These are phyloP conservation scores for Bombyx mori DNA, from an alignment of 1,140 invertebrate genomes.

Conservation along the genomic window ASM3026992v2 NC_085124.1:15833501-15834000, in stretches of 20 bases:
- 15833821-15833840: conserved; percentile 17
- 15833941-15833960: conserved; percentile 2
- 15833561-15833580: not conserved
- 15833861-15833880: not conserved
- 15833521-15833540: not conserved
- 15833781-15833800: too few relatives aligned
- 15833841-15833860: conserved; percentile 6
- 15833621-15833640: conserved; percentile 17
- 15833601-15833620: conserved; percentile 8
- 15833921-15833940: not conserved
- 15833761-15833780: too few relatives aligned
- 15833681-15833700: conserved; percentile 16
- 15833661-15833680: conserved; percentile 14
- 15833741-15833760: not conserved
- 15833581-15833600: not conserved
- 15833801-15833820: conserved; percentile 10
- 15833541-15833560: not conserved
- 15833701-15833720: conserved; percentile 9
- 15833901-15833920: not conserved
- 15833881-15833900: not conserved
- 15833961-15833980: not conserved
- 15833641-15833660: conserved; percentile 15
- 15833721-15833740: conserved; percentile 2
- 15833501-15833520: not conserved
- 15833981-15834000: not conserved